Percentiles rank a stretch among this genome's conserved stretches.
These are phyloP conservation scores for Coronaproctus castanopsis DNA, from an alignment of 2,888 invertebrate species.

Conservation along the genomic window DNA sequence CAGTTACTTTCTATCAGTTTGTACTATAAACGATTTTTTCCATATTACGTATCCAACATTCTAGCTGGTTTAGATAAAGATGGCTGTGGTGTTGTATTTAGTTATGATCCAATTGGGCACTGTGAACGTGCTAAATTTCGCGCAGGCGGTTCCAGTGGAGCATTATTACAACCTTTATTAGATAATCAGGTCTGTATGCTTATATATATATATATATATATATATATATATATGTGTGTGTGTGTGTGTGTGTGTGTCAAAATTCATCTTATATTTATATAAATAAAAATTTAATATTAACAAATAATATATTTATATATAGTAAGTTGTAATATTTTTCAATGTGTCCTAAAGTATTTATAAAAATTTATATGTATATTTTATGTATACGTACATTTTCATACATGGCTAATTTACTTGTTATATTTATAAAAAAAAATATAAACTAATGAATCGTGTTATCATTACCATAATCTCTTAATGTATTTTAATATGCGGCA, in stretches of 20 bases:
- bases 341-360: no score
- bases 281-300: not conserved
- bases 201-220: no score
- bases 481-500: no score
- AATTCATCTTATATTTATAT: not conserved
- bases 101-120: conserved; percentile 94
- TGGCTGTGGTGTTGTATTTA: conserved; percentile 84
- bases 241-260: not conserved
- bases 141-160: conserved; percentile 78
- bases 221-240: not conserved
- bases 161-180: conserved; percentile 76
- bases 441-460: no score
- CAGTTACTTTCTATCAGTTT: conserved; percentile 91
- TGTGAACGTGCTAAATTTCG: conserved; percentile 65
- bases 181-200: conserved; percentile 63
- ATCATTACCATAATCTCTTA: no score
- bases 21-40: conserved; percentile 93
- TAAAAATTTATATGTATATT: no score
- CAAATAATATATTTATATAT: conserved; percentile 3
- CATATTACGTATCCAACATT: conserved; percentile 89
- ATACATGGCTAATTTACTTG: no score
- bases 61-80: conserved; percentile 82
- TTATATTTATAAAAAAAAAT: no score
- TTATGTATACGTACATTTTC: no score
- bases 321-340: not conserved